A percentile compares a stretch with the other conserved stretches of the same genome.
Evolutionary conservation across 1,140 invertebrate genomes (phyloP).

Genomic region (Oppia nitens): DNA sequence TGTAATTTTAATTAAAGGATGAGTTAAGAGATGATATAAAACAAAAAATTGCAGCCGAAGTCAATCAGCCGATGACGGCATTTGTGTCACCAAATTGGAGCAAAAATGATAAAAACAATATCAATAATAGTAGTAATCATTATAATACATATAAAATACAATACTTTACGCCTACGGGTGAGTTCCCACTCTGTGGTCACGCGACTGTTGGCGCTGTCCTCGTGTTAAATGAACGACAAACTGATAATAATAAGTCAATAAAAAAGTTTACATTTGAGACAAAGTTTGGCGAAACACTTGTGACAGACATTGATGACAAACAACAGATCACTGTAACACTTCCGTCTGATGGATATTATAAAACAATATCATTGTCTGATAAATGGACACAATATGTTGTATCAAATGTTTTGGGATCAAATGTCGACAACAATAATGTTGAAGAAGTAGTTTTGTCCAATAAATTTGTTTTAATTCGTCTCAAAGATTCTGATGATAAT

Average conservation of each 20-base stretch:
- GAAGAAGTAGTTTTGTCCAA: not conserved
- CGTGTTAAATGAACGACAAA: not conserved
- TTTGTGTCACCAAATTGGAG: slow-evolving; percentile 27
- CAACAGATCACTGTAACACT: not conserved
- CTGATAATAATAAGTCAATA: not conserved
- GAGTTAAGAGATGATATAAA: slow-evolving; percentile 29
- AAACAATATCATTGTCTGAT: not conserved
- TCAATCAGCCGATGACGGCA: slow-evolving; percentile 44
- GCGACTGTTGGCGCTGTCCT: slow-evolving; percentile 39
- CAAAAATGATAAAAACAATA: not conserved
- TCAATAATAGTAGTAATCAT: not conserved
- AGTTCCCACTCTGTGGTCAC: slow-evolving; percentile 42
- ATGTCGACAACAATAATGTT: not conserved
- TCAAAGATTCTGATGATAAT: not conserved
- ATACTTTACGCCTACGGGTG: slow-evolving; percentile 43
- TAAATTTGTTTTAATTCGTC: not conserved
- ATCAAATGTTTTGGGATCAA: not conserved
- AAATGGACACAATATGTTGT: not conserved
- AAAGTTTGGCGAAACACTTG: not conserved
- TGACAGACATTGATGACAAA: not conserved
- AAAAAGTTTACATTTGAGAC: not conserved
- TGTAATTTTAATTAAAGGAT: slow-evolving; percentile 17
- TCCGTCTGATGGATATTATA: not conserved
- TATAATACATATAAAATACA: slow-evolving; percentile 25
- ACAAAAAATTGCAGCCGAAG: slow-evolving; percentile 37